Evolutionary conservation across 2,113 vertebrate genomes (phyloP), one percentile per base, ranked within the genome.

Genomic region (Gallinago media): DNA sequence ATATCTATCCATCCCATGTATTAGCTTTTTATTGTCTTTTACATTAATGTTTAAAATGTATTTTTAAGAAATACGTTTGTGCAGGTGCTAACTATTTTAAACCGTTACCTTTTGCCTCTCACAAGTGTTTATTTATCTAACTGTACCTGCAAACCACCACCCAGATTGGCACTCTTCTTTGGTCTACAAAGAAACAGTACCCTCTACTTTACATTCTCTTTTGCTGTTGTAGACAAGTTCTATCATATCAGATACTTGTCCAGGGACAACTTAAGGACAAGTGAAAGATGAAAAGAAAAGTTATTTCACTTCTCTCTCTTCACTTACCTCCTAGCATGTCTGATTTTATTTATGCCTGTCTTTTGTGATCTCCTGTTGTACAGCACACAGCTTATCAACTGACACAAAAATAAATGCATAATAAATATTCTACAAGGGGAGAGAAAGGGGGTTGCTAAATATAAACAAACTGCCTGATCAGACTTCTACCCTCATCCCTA

Each of bases 321-420:
- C 84, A 80, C 32, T 81, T 83, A 88, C 59, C 79, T 80, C 32
- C 50, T 29, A 71, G 61, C 55, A 62, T 17, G 75, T 94, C 85
- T 73, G 46, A 76, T 77, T 88, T 82, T 90, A 95, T 88, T 70
- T 46, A 72, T 58, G 71, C 22, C 55, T 94, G 75, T 88, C 95
- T 83, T 83, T 13, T 86, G 67, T 46, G 58, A 93, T 90, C 2
- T 75, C 9, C 49, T 83, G 58, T 49, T 77, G 46, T 62, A 74
- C 19, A 54, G 55, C 40, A 70, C 54, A 79, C n/a, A 34, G 36
- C 59, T 93, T 70, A 83, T 50, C 75, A 96, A 92, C 88, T 88
- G 92, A 94, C 95, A 88, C 46, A 95, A 94, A 93, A 88, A 93
- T 76, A 89, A 96, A 95, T 36, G 44, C 10, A 2, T 65, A 62